Evolutionary conservation across 2,797 vertebrate genomes (phyloP), one percentile per base, ranked within the genome.

Genomic region (Sorex maritimensis): DNA sequence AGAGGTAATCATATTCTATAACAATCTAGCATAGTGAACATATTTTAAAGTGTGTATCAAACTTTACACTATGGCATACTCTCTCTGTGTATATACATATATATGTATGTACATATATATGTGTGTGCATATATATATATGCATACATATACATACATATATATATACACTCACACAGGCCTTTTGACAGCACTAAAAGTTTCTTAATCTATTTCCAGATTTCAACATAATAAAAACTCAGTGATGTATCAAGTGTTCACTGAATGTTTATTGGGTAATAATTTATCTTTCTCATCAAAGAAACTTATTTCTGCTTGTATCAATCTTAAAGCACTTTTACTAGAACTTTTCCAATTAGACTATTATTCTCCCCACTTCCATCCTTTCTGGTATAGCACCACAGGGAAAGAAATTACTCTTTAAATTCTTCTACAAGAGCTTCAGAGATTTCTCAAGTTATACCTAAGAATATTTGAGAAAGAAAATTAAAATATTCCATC

Each of bases 201-300:
- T 85, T 89, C 71, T 65, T 85, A 49, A 68, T 91, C 55, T 77
- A 38, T 65, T 77, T 92, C 77, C 38, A 71, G 34, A 86, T 55
- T 49, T 78, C 71, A 86, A 81, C 41, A 89, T 46, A 86, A 6
- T 14, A 34, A 81, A 86, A 90, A 86, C 65, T 46, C 34, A 13
- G 63, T 28, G 65, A 81, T 28, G 67, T 74, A n/a, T 79, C 28
- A 26, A 67, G 58, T 38, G 15, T 58, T 88, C 38, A 49, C 44
- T 75, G 74, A 88, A 75, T 23, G 46, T 84, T 83, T 91, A 80
- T 2, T 77, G 81, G 63, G 63, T 44, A 55, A 93, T 49, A 88
- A 92, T 67, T 69, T 49, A 41, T 55, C n/a, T 92, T 61, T 92
- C 28, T 94, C 30, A 58, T 69, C 41, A 84, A 67, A 68, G 44